Percentiles rank a stretch among this genome's conserved stretches.
phyloP scores from a whole-genome alignment of 2,113 vertebrate species.

The Furnarius figulus region DNA sequence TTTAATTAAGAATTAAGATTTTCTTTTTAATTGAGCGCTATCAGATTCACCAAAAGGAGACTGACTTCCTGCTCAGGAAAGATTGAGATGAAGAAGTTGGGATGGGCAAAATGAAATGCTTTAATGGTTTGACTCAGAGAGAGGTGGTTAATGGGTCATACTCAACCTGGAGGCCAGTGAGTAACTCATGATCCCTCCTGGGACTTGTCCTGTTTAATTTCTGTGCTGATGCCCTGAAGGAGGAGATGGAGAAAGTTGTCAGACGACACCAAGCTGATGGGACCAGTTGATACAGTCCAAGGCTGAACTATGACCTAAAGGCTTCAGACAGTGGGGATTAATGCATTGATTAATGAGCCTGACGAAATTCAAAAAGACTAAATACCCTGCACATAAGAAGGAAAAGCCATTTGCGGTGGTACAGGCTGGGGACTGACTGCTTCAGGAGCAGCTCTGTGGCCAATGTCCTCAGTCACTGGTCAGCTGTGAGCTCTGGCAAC shows the following conservation, averaged over 20 bases:
- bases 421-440: background rate
- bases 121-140: background rate
- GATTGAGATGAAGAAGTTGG: background rate
- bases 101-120: background rate
- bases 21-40: background rate
- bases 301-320: background rate
- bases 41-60: background rate
- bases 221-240: background rate
- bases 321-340: background rate
- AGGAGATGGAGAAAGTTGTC: background rate
- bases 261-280: background rate
- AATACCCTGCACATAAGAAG: background rate
- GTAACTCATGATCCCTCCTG: background rate
- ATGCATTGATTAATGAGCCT: background rate
- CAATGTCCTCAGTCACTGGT: background rate
- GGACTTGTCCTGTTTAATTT: background rate
- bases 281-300: background rate
- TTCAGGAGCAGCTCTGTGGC: background rate
- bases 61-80: background rate
- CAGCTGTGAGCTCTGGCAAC: background rate
- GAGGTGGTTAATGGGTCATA: background rate
- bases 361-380: background rate
- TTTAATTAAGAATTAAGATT: background rate
- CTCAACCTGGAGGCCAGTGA: background rate
- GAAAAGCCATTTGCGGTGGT: background rate